Evolutionary conservation across 1,140 invertebrate species (phyloP), one percentile per base, ranked within the genome.

Genomic region (Manduca sexta): DNA sequence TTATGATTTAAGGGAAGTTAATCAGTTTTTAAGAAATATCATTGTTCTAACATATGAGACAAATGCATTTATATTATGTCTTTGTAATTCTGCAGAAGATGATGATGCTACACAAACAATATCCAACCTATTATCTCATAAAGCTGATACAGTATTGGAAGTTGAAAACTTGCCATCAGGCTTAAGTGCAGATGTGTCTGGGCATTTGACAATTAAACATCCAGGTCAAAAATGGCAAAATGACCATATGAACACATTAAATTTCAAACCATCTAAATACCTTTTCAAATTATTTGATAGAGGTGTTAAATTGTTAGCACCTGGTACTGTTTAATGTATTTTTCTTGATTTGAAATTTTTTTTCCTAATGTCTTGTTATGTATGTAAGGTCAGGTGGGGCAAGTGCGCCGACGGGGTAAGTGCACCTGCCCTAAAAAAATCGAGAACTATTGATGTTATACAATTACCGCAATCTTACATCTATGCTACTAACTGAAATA

Each of bases 251-350:
- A 39, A 69, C 60, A 43, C 30, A 30, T 53, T 87, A 64, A 69
- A 81, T 60, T 38, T 86, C 68, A 69, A 77, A 77, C 63, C 77
- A 52, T 47, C 65, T 54, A 38, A 67, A 63, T 90, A 91, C 69
- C 84, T 93, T 13, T 94, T 90, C 56, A 93, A 92, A 82, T 84
- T 93, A 44, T 89, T 89, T 63, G 92, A 93, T 79, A 88, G 89
- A 68, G 91, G 92, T 66, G 88, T 94, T 6, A 91, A 91, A 69
- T 86, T 93, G 35, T 90, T 91, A 70, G 86, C 89, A 45, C 91
- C 91, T 17, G 92, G 92, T 29, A 86, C 69, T 34, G 67, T 79
- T 17, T 79, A 64, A 70, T 33, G 43, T 52, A 40, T 44, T 35
- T 13, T 4, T 38, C 53, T 8, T 40, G 11, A n/a, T 7, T 5